Evolutionary conservation across 2,797 vertebrate genomes (phyloP).

Genomic region (Gymnocypris eckloni): DNA sequence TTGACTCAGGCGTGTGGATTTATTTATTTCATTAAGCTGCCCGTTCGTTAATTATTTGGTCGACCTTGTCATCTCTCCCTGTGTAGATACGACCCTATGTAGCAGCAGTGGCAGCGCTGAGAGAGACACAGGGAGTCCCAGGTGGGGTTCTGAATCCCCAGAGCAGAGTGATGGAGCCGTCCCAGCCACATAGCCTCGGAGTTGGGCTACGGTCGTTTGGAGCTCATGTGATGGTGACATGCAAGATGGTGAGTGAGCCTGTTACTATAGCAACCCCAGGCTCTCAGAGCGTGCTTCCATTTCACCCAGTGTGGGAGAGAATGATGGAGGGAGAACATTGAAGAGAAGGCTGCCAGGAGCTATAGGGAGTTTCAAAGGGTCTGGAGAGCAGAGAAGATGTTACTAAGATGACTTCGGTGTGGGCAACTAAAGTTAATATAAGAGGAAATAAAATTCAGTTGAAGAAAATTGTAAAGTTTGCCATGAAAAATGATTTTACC

Average conservation of each 20-base stretch:
- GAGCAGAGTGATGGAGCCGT: conserved; percentile 57
- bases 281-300: conserved; percentile 76
- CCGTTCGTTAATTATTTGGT: conserved; percentile 51
- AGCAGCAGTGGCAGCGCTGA: conserved; percentile 36
- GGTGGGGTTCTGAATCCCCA: conserved; percentile 62
- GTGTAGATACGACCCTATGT: conserved; percentile 47
- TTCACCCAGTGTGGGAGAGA: conserved; percentile 75
- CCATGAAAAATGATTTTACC: not conserved
- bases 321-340: conserved; percentile 67
- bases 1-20: conserved; percentile 68
- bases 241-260: conserved; percentile 79
- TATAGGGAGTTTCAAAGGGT: conserved; percentile 8
- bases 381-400: conserved; percentile 20
- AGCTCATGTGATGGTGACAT: conserved; percentile 69
- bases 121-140: conserved; percentile 45
- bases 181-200: conserved; percentile 65
- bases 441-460: not conserved
- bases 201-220: conserved; percentile 66
- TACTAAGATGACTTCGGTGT: conserved; percentile 28
- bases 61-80: conserved; percentile 50
- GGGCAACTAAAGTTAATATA: conserved; percentile 7
- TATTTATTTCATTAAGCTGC: conserved; percentile 72
- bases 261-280: conserved; percentile 82
- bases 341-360: conserved; percentile 47
- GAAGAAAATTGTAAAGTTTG: not conserved